These are phyloP conservation scores for Cloeon dipterum DNA, from an alignment of 2,888 invertebrate genomes.

Conservation along the genomic window DNA sequence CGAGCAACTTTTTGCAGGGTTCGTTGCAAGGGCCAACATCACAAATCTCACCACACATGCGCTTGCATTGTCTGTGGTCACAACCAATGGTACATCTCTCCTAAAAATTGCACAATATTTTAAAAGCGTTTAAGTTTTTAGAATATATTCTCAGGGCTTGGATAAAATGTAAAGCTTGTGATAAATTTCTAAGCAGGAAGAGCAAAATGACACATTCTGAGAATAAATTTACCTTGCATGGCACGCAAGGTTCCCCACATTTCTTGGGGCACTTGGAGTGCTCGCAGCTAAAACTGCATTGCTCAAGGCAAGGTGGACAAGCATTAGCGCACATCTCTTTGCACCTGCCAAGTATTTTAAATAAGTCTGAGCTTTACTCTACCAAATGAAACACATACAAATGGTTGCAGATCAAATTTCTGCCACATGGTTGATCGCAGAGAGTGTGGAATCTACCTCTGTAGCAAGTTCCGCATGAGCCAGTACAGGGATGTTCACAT, in stretches of 20 bases:
- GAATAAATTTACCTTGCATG: constrained; percentile 13
- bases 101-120: constrained; percentile 11
- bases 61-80: constrained; percentile 22
- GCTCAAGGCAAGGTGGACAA: constrained; percentile 29
- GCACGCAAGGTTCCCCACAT: constrained; percentile 20
- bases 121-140: constrained; percentile 9
- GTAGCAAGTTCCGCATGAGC: constrained; percentile 46
- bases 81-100: constrained; percentile 22
- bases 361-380: no score
- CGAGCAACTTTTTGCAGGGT: constrained; percentile 17
- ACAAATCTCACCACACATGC: constrained; percentile 24
- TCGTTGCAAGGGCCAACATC: constrained; percentile 20
- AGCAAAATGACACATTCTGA: no score
- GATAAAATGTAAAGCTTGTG: no score
- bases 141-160: constrained; percentile 13
- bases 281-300: constrained; percentile 23
- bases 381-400: no score
- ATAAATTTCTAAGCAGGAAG: no score
- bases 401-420: constrained; percentile 35
- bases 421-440: constrained; percentile 29
- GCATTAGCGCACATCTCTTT: constrained; percentile 26
- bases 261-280: constrained; percentile 24
- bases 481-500: constrained; percentile 38
- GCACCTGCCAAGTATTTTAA: constrained; percentile 18
- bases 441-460: constrained; percentile 32